Evolutionary conservation across 2,113 vertebrate genomes (phyloP), one percentile per base, ranked within the genome.

Genomic region (Myiopsitta monachus): DNA sequence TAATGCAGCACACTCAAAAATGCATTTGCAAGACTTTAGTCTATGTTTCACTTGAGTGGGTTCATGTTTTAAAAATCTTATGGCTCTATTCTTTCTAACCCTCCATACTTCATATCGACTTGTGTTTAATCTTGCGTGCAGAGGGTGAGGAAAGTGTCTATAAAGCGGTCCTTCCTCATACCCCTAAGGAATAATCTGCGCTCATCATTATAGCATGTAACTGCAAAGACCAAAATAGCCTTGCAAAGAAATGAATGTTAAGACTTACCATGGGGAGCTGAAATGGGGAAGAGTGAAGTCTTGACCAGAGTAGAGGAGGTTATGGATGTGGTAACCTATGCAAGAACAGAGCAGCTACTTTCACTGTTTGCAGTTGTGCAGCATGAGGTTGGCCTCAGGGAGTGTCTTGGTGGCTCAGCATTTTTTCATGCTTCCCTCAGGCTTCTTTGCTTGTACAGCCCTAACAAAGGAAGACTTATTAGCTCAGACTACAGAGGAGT

Each of bases 31-130:
- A 94, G 95, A 96, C 94, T 94, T 95, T 84, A 95, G 95, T 93
- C 93, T 96, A 87, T 91, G 95, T 96, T 97, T 97, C 95, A 97
- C 88, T 95, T 3, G 90, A 96, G 94, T 90, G 92, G 90, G 90
- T 94, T 90, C 90, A 94, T 96, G 92, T 95, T 96, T 97, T 95
- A 88, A 92, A 97, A 94, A 95, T 97, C 95, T 94, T 95, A 96
- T 79, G 88, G 80, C 88, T 92, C 95, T 93, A 66, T 96, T 95
- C 90, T 96, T 94, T 61, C 90, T 94, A 95, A 82, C 80, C 83
- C 88, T 88, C 74, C 84, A 91, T 91, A 93, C 93, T 95, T 95
- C 90, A 90, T 88, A 95, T 90, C 22, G 54, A 79, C 94, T 95
- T 88, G 85, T 95, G 95, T 90, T 97, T 97, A 96, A 96, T 96